Evolutionary conservation across 2,113 vertebrate genomes (phyloP).

Genomic region (Eleginops maclovinus): DNA sequence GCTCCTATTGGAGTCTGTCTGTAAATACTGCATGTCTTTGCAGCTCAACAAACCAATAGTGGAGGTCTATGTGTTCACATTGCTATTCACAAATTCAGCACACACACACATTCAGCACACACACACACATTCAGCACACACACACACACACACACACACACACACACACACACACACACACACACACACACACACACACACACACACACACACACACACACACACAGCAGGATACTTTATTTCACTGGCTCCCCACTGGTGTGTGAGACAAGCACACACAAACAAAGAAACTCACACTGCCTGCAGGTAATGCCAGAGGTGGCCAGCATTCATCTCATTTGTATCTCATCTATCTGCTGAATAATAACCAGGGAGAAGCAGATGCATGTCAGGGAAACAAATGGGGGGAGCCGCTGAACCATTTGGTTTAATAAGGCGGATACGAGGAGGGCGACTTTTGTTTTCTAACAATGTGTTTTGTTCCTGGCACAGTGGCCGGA

Average conservation of each 20-base stretch:
- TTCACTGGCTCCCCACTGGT: slow-evolving; percentile 27
- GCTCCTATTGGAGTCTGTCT: neutral
- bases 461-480: slow-evolving; percentile 26
- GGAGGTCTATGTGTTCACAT: slow-evolving; percentile 19
- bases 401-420: slow-evolving; percentile 35
- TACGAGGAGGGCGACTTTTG: slow-evolving; percentile 26
- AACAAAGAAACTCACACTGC: slow-evolving; percentile 17
- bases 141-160: no score
- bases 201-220: neutral
- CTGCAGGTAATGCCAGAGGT: slow-evolving; percentile 57
- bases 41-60: slow-evolving; percentile 17
- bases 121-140: slow-evolving; percentile 5
- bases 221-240: slow-evolving; percentile 34
- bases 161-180: no score
- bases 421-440: slow-evolving; percentile 49
- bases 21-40: slow-evolving; percentile 1
- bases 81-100: slow-evolving; percentile 46
- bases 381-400: slow-evolving; percentile 38
- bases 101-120: neutral
- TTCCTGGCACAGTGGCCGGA: slow-evolving; percentile 6
- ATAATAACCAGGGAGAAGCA: slow-evolving; percentile 54
- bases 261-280: slow-evolving; percentile 12
- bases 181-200: no score
- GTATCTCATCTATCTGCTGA: slow-evolving; percentile 54
- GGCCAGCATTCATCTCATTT: slow-evolving; percentile 58